Evolutionary conservation across 2,797 vertebrate species (phyloP).

Genomic region (Sardinella longiceps): DNA sequence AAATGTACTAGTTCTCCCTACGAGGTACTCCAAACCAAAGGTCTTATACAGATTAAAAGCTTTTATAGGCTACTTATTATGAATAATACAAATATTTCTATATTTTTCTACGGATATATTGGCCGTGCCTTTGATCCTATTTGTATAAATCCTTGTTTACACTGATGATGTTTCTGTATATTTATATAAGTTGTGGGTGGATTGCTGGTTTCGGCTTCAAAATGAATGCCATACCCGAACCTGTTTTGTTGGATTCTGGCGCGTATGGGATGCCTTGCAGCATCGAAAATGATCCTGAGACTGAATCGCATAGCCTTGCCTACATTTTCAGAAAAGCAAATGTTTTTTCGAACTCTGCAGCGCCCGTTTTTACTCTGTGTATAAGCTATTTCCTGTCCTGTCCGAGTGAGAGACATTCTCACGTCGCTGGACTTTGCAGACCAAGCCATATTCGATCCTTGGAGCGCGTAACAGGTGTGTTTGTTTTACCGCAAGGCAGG

Average conservation of each 20-base stretch:
- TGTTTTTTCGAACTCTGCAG: not conserved
- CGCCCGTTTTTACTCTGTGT: not conserved
- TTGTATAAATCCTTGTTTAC: slow-evolving; percentile 47
- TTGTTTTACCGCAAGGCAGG: not conserved
- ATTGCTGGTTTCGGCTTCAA: not conserved
- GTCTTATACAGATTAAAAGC: slow-evolving; percentile 48
- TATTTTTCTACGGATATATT: slow-evolving; percentile 71
- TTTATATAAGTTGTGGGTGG: not conserved
- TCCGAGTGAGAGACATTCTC: not conserved
- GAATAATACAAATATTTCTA: slow-evolving; percentile 55
- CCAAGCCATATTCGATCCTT: not conserved
- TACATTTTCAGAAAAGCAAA: not conserved
- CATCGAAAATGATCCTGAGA: not conserved
- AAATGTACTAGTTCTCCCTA: slow-evolving; percentile 32
- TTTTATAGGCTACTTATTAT: slow-evolving; percentile 22
- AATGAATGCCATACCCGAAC: not conserved
- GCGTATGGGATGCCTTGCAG: not conserved
- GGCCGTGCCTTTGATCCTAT: slow-evolving; percentile 47
- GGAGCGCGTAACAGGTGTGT: not conserved
- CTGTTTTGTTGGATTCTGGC: not conserved
- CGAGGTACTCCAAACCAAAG: slow-evolving; percentile 48
- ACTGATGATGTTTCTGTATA: slow-evolving; percentile 25
- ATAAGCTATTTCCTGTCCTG: slow-evolving; percentile 13
- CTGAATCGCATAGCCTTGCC: not conserved
- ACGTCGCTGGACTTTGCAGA: not conserved